These are phyloP conservation scores for Callospermophilus lateralis DNA, from an alignment of 2,113 vertebrate genomes.

Conservation along the genomic window DNA sequence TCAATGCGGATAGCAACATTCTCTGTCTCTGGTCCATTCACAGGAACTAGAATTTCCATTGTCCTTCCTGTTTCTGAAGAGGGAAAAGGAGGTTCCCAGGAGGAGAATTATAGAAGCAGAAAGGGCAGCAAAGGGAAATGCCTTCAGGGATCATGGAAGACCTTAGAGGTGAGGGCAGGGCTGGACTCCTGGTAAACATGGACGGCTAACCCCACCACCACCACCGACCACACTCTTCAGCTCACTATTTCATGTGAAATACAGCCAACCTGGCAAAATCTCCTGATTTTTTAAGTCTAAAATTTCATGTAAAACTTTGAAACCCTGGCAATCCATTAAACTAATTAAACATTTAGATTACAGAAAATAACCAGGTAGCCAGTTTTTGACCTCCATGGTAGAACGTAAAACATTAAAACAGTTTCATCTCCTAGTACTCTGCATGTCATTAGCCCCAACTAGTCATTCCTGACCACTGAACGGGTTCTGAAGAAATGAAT, in stretches of 20 bases:
- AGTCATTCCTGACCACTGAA: neutral
- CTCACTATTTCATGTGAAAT: neutral
- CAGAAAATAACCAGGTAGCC: neutral
- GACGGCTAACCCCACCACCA: no score
- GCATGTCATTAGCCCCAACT: neutral
- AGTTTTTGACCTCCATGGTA: neutral
- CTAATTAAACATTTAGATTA: neutral
- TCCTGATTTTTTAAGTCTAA: neutral
- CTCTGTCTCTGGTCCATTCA: neutral
- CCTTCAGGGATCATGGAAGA: neutral
- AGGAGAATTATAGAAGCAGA: neutral
- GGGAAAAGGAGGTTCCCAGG: neutral
- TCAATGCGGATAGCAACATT: neutral
- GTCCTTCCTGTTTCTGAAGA: neutral
- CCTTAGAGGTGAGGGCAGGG: neutral
- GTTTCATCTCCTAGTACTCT: neutral
- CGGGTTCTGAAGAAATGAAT: neutral
- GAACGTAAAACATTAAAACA: neutral
- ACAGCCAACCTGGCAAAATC: neutral
- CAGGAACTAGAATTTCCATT: neutral
- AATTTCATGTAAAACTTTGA: slow-evolving; percentile 26
- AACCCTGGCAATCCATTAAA: neutral
- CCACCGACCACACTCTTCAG: neutral
- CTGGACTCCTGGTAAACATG: accelerated
- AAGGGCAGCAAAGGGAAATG: neutral